Conservation (phyloP, 1,140 invertebrate species). For the Augochlora pura region DNA sequence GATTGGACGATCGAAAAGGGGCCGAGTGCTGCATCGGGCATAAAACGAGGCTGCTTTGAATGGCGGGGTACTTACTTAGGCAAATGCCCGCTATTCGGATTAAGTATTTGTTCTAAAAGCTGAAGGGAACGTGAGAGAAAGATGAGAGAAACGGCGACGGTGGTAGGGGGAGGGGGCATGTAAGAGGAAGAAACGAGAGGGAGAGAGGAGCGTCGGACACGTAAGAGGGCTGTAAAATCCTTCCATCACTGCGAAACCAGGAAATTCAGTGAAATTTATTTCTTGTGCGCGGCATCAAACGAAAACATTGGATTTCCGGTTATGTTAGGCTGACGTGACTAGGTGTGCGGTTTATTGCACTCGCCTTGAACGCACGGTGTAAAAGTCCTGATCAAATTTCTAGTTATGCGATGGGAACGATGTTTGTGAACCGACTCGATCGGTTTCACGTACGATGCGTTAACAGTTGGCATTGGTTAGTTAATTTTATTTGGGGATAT, state of each 20-base stretch:
- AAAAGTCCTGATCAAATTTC: slow-evolving; percentile 19
- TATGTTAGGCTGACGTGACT: slow-evolving; percentile 46
- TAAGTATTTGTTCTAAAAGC: slow-evolving; percentile 80
- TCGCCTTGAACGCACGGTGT: slow-evolving; percentile 34
- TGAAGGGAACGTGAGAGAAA: slow-evolving; percentile 68
- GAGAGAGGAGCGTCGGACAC: slow-evolving; percentile 39
- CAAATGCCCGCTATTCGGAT: slow-evolving; percentile 78
- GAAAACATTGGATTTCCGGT: slow-evolving; percentile 65
- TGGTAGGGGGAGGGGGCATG: slow-evolving; percentile 10
- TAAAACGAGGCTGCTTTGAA: slow-evolving; percentile 74
- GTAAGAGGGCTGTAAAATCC: slow-evolving; percentile 71
- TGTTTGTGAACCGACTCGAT: no score
- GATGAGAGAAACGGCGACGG: no score
- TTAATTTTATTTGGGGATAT: no score
- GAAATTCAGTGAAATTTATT: slow-evolving; percentile 74
- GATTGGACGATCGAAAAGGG: slow-evolving; percentile 44
- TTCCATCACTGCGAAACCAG: slow-evolving; percentile 62
- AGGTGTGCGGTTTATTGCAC: slow-evolving; percentile 32
- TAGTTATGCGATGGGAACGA: background rate
- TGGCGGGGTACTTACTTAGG: slow-evolving; percentile 77
- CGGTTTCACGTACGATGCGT: no score
- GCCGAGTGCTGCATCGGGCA: slow-evolving; percentile 51
- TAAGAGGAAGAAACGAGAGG: slow-evolving; percentile 29
- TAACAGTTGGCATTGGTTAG: no score
- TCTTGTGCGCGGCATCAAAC: slow-evolving; percentile 54